Base-by-base conservation (phyloP, 2,113 vertebrate genomes). In the Pteropus alecto region DNA sequence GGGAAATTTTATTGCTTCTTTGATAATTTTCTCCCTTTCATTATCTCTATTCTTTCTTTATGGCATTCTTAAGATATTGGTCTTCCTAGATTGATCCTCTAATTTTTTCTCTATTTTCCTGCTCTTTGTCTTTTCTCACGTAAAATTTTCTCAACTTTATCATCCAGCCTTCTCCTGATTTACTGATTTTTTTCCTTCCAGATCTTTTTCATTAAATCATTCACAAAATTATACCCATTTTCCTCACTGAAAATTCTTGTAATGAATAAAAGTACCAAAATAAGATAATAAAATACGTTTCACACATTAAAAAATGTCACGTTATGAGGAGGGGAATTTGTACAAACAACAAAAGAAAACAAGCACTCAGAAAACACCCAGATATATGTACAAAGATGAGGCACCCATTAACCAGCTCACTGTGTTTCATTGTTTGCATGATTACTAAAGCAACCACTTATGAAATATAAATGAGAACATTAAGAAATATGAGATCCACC, bases 131-230 rank as follows among this genome's bases (percentile, higher is more conserved):
- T 87, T 95, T 84, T 68, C 61, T 87, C 70, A 4, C 14, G 1
- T 61, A 30, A 92, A 12, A 93, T 65, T 94, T 94, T 58, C 70
- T 94, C 65, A 70, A 63, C 12, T 74, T 73, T 90, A 21, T 77
- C 60, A 76, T 93, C 54, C 24, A 46, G 15, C 19, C 28, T 67
- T 83, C 76, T 93, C 74, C 61, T 68, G 43, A 96, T 73, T 90
- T 43, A 90, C 35, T 65, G 18, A 54, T 43, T 26, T 74, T 90
- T 88, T 56, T 19, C 0, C 41, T 54, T 92, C 78, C 22, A 74
- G 84, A 51, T 87, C 46, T 56, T 77, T 95, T 74, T 61, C 10
- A 63, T 54, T 85, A 77, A 58, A 24, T 76, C 46, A 9, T 51
- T 90, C 73, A 38, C 24, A 70, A 67, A 79, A 30, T 61, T 71